phyloP scores from a whole-genome alignment of 2,113 vertebrate species.

The Cyphomyrus discorhynchus region DNA sequence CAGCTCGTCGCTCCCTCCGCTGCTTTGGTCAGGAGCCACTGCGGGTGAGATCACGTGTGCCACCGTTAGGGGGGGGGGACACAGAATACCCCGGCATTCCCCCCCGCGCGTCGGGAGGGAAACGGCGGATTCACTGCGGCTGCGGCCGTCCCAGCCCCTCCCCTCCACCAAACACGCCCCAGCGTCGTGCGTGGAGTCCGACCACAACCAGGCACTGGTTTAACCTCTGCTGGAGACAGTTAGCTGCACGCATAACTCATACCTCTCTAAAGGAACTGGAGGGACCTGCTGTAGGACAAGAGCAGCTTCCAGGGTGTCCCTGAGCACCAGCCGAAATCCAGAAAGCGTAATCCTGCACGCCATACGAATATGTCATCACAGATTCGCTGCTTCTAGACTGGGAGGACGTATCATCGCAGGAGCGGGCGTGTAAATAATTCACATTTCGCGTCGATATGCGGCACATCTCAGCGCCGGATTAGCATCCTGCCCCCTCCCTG shows the following conservation, averaged over 20 bases:
- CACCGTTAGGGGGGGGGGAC: background rate
- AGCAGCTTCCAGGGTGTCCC: background rate
- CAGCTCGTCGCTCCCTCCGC: slow-evolving; percentile 60
- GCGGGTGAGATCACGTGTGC: background rate
- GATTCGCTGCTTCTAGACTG: background rate
- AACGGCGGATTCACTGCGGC: background rate
- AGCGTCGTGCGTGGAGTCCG: background rate
- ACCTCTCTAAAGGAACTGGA: background rate
- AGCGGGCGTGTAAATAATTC: slow-evolving; percentile 42
- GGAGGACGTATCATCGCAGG: slow-evolving; percentile 12
- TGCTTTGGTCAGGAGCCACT: slow-evolving; percentile 83
- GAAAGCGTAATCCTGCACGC: background rate
- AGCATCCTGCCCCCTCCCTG: slow-evolving; percentile 4
- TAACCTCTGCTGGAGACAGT: background rate
- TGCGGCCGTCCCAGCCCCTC: background rate
- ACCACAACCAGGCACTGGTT: background rate
- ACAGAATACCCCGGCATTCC: background rate
- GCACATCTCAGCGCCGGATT: slow-evolving; percentile 14
- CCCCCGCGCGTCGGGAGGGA: background rate
- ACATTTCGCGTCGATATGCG: slow-evolving; percentile 36
- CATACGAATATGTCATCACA: slow-evolving; percentile 17
- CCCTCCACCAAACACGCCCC: background rate
- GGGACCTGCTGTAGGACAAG: background rate
- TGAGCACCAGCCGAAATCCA: background rate
- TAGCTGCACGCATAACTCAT: background rate